Conservation (phyloP, 2,888 invertebrate species). For the Xanthorhoe designata region DNA sequence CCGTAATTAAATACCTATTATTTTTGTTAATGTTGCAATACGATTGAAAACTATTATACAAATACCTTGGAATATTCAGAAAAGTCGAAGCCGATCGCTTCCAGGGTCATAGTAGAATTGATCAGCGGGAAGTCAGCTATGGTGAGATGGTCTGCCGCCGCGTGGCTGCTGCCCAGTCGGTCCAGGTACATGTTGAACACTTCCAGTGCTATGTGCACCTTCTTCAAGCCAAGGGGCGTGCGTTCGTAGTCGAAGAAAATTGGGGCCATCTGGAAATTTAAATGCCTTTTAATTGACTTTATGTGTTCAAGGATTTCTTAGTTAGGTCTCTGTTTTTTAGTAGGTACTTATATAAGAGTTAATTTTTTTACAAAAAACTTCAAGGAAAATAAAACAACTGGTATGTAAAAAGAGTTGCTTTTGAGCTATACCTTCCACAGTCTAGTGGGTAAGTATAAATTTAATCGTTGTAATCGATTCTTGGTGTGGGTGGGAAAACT, state of each 20-base stretch:
- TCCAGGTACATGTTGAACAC: slow-evolving; percentile 89
- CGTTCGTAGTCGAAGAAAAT: slow-evolving; percentile 91
- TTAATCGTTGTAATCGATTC: no score
- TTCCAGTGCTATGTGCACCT: slow-evolving; percentile 87
- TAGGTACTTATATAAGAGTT: no score
- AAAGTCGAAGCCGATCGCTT: slow-evolving; percentile 61
- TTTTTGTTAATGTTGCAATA: no score
- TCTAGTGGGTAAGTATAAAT: no score
- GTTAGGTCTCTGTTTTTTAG: no score
- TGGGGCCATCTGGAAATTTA: slow-evolving; percentile 87
- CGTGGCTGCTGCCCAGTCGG: slow-evolving; percentile 86
- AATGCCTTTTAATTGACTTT: not conserved
- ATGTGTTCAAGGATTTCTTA: no score
- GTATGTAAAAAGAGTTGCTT: no score
- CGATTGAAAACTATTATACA: not conserved
- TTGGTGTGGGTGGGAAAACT: no score
- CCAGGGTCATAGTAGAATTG: slow-evolving; percentile 90
- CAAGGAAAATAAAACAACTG: no score
- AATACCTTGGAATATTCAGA: slow-evolving; percentile 45
- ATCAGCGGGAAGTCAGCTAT: slow-evolving; percentile 91
- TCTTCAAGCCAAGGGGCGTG: slow-evolving; percentile 88
- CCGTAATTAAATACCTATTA: no score
- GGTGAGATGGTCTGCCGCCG: slow-evolving; percentile 88
- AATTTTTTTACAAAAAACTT: no score
- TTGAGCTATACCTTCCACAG: no score